Percentiles rank a stretch among this genome's conserved stretches.
phyloP scores from a whole-genome alignment of 1,140 invertebrate genomes.

The Teleopsis dalmanni region DNA sequence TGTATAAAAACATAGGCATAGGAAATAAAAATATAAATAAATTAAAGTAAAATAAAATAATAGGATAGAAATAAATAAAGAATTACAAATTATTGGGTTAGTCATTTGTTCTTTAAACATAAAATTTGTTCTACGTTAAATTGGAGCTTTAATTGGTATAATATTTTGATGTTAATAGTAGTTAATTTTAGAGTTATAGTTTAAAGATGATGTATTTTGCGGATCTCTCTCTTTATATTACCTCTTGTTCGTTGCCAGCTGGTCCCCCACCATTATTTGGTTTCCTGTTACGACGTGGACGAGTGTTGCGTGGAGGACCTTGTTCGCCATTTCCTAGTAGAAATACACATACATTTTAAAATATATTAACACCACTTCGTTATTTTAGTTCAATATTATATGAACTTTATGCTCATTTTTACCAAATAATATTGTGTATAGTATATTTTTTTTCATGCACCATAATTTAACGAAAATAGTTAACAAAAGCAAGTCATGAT shows the following conservation, averaged over 20 bases:
- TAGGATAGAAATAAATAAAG: constrained; percentile 3
- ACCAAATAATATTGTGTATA: background rate
- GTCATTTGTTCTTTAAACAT: no score
- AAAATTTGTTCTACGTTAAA: no score
- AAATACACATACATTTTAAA: background rate
- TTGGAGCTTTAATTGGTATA: background rate
- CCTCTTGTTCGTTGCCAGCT: constrained; percentile 19
- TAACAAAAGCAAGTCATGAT: no score
- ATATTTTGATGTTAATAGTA: background rate
- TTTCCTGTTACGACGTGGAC: constrained; percentile 38
- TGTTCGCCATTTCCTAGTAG: constrained; percentile 12
- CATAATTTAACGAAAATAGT: no score
- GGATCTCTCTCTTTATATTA: constrained; percentile 21
- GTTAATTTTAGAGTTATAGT: constrained; percentile 5
- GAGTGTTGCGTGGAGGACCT: constrained; percentile 17
- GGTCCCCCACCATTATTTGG: constrained; percentile 32
- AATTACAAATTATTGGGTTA: background rate
- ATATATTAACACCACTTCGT: background rate
- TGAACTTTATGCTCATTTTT: background rate
- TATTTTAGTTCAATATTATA: background rate
- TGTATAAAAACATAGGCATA: background rate
- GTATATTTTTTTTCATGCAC: background rate
- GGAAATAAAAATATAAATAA: constrained; percentile 16
- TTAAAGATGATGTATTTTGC: background rate
- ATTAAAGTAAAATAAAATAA: constrained; percentile 15